Evolutionary conservation across 53 echinoderm and acorn worm genomes (phyloP).

Genomic region (Holothuria scabra): DNA sequence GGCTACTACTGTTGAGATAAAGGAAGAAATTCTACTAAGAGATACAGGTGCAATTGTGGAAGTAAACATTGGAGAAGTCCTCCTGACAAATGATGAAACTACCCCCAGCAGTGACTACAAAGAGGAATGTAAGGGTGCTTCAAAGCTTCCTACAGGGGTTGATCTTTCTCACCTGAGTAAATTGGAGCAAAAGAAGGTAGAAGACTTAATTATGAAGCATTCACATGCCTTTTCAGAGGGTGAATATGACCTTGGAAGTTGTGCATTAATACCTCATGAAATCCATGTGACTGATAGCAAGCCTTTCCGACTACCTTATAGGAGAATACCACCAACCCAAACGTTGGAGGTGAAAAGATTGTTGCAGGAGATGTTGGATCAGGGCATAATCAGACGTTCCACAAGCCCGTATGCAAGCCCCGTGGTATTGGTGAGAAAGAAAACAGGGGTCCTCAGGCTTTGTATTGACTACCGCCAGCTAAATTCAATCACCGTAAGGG

Average conservation of each 20-base stretch:
- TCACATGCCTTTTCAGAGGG: no score
- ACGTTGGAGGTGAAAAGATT: neutral
- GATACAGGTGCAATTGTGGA: no score
- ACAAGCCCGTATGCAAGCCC: constrained; percentile 63
- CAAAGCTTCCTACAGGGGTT: no score
- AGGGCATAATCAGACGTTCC: constrained; percentile 39
- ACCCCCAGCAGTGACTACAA: no score
- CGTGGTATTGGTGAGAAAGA: constrained; percentile 62
- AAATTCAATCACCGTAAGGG: constrained; percentile 56
- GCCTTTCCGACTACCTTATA: constrained; percentile 7
- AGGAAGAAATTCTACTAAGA: no score
- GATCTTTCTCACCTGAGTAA: neutral
- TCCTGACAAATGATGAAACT: no score
- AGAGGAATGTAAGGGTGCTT: no score
- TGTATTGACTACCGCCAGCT: constrained; percentile 67
- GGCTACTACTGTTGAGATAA: no score
- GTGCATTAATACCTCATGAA: constrained; percentile 14
- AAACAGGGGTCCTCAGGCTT: constrained; percentile 54
- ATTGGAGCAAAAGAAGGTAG: no score
- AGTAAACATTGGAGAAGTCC: no score
- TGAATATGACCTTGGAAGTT: constrained; percentile 6
- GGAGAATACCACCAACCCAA: constrained; percentile 16
- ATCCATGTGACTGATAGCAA: constrained; percentile 5
- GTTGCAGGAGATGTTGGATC: constrained; percentile 17
- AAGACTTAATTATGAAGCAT: no score